Base-by-base conservation (phyloP, 2,888 invertebrate genomes). In the Meiosimyza platycephala region DNA sequence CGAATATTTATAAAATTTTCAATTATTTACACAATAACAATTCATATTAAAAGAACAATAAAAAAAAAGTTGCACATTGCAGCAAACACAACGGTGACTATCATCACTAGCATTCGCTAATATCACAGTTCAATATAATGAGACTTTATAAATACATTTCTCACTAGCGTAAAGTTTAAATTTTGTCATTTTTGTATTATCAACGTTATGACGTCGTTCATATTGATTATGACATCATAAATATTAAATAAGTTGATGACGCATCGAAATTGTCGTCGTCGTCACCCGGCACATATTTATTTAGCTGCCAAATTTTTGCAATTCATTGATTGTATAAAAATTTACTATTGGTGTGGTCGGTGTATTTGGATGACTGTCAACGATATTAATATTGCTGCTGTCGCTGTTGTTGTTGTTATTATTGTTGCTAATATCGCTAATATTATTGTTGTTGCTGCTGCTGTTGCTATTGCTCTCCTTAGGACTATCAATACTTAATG, bases 271-370 rank as follows among this genome's bases (percentile, higher is more conserved):
- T 55, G 55, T 65, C 64, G 51, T 48, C 60, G 55, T 65, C 64
- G 51, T 48, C 60, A 67, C 57, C 62, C 16, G 54, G 33, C 59
- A 54, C 59, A 63, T 22, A 63, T n/a, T n/a, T 51, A 63, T 72
- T 72, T 75, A 76, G 57, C 72, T 75, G 48, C 74, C 72, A 22
- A 78, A 63, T 73, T 85, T 86, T 54, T 83, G 83, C 77, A 83
- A 77, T 72, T 85, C 85, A 74, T 85, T 82, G 64, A 85, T 79
- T 64, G 82, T 84, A 54, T 84, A 84, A 50, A 84, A 79, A 70
- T 79, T 82, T 13, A 80, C 76, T 40, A 75, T 68, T n/a, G 80
- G 78, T 16, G 78, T 74, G 62, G 73, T 73, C 40, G 75, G 65
- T 50, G 75, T 72, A 12, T 52, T 50, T 1, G 73, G 62, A 70